Percentiles rank a stretch among this genome's conserved stretches.
Conservation (phyloP, 2,797 vertebrate species). For the Gallinago solitaria region DNA sequence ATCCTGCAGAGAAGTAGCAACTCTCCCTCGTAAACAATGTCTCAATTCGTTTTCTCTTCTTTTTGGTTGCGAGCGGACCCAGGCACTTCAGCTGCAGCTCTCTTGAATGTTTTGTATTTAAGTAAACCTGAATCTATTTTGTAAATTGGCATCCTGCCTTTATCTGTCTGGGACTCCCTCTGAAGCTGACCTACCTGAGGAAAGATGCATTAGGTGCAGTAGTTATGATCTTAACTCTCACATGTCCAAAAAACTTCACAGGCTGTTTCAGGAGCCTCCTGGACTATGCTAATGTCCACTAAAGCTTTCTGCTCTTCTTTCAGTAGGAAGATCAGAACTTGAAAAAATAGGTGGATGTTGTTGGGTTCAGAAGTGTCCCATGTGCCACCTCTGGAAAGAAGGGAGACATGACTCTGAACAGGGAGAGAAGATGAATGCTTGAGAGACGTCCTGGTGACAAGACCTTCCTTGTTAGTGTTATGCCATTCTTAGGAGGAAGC, state of each 20-base stretch:
- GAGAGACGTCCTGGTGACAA: background rate
- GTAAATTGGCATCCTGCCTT: background rate
- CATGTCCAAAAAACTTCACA: fast-evolving
- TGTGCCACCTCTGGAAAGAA: background rate
- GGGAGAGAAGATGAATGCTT: fast-evolving
- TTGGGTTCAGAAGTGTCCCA: background rate
- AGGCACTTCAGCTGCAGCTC: background rate
- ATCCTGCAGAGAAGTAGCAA: background rate
- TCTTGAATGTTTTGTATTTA: background rate
- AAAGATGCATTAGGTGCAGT: background rate
- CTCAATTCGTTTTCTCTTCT: background rate
- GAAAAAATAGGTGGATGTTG: background rate
- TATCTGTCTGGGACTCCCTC: background rate
- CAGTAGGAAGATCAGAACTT: background rate
- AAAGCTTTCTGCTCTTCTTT: background rate
- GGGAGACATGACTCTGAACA: background rate
- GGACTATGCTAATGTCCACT: fast-evolving
- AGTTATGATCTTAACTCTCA: fast-evolving
- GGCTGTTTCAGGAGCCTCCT: background rate
- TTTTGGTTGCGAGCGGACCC: background rate
- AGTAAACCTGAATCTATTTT: background rate
- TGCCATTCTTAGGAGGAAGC: background rate
- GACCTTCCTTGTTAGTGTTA: background rate
- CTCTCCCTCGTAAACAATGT: background rate
- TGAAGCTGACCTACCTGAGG: background rate